Conservation (phyloP, 2,888 invertebrate species). For the Melinopterus prodromus region DNA sequence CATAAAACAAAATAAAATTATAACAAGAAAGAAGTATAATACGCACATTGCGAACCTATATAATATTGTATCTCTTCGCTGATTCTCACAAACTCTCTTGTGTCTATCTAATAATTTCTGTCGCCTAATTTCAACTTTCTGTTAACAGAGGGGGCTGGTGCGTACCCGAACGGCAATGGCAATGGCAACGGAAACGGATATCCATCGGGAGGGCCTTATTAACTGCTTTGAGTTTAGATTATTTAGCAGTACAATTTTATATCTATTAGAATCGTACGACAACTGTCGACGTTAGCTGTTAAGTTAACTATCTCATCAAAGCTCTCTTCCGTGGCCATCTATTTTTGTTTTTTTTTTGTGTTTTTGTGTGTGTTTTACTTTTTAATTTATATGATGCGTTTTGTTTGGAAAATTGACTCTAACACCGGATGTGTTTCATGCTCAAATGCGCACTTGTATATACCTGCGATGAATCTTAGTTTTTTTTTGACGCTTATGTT, state of each 20-base stretch:
- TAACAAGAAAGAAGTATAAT: too few relatives aligned
- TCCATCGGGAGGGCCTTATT: slow-evolving; percentile 48
- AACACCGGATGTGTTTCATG: slow-evolving; percentile 22
- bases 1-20: too few relatives aligned
- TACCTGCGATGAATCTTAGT: background rate
- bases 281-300: slow-evolving; percentile 1
- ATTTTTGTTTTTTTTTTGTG: background rate
- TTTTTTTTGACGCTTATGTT: background rate
- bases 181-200: slow-evolving; percentile 39
- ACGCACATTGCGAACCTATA: too few relatives aligned
- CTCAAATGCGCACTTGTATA: slow-evolving; percentile 19
- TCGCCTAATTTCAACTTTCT: slow-evolving; percentile 11
- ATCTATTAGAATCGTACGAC: slow-evolving; percentile 16
- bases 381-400: background rate
- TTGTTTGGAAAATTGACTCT: background rate
- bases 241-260: slow-evolving; percentile 26
- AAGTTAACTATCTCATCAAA: slow-evolving; percentile 18
- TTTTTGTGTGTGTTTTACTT: background rate
- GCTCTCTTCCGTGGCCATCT: slow-evolving; percentile 23
- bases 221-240: slow-evolving; percentile 35
- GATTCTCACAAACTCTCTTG: background rate
- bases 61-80: too few relatives aligned
- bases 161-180: slow-evolving; percentile 45
- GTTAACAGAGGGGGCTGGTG: slow-evolving; percentile 34
- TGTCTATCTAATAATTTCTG: background rate